A percentile compares a stretch with the other conserved stretches of the same genome.
Conservation (phyloP, 2,888 invertebrate genomes). For the Diabrotica balteata region DNA sequence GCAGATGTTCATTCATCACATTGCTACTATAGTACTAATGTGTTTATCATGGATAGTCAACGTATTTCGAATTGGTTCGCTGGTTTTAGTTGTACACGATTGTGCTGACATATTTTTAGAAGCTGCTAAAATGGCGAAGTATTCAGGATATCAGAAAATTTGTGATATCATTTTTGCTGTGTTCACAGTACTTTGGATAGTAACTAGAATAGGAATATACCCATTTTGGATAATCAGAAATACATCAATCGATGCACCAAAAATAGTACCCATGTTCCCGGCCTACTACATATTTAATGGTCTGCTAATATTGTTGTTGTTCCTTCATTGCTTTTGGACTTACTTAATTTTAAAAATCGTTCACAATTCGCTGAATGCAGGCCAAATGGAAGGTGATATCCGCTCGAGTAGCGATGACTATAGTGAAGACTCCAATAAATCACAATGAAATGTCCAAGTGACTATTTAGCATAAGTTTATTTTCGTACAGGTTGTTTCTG, state of each 20-base stretch:
- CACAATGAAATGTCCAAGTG: constrained; percentile 33
- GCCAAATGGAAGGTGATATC: constrained; percentile 86
- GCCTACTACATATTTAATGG: constrained; percentile 95
- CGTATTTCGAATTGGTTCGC: constrained; percentile 87
- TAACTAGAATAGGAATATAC: constrained; percentile 86
- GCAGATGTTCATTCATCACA: constrained; percentile 98
- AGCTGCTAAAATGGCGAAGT: constrained; percentile 93
- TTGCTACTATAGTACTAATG: constrained; percentile 89
- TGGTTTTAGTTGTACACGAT: constrained; percentile 88
- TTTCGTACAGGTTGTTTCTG: constrained; percentile 15
- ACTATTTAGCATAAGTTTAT: constrained; percentile 21
- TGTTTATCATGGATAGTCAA: constrained; percentile 95
- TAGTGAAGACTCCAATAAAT: constrained; percentile 54
- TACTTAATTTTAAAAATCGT: constrained; percentile 92
- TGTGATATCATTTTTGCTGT: constrained; percentile 89
- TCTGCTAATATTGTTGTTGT: constrained; percentile 78
- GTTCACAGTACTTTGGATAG: constrained; percentile 91
- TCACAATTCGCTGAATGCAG: constrained; percentile 63
- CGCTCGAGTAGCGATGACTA: constrained; percentile 63
- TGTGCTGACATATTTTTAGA: constrained; percentile 90
- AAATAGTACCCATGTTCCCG: constrained; percentile 86
- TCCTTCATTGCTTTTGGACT: constrained; percentile 91
- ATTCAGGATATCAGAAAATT: constrained; percentile 85
- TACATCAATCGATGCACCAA: constrained; percentile 84
- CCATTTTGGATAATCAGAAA: constrained; percentile 89